phyloP scores from a whole-genome alignment of 2,888 invertebrate genomes.

The Dicyrtoma fusca region DNA sequence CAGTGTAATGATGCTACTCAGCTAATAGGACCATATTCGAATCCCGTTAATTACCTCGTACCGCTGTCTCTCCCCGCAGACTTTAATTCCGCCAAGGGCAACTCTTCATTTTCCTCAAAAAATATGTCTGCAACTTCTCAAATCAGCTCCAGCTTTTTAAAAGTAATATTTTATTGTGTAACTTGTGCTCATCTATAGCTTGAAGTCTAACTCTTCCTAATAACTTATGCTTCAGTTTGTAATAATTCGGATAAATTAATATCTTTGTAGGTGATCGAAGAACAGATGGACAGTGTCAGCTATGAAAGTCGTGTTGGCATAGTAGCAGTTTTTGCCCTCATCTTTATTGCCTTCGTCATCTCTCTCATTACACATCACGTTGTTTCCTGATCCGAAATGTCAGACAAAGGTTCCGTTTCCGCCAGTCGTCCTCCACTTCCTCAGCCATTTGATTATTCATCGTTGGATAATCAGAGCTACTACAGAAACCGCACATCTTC shows the following conservation, averaged over 20 bases:
- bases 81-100: constrained; percentile 18
- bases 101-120: constrained; percentile 43
- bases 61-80: constrained; percentile 54
- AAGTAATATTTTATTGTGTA: constrained; percentile 17
- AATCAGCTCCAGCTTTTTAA: constrained; percentile 48
- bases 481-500: constrained; percentile 16
- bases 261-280: constrained; percentile 49
- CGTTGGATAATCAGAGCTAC: constrained; percentile 21
- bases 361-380: constrained; percentile 56
- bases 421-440: constrained; percentile 18
- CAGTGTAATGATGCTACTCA: constrained; percentile 64
- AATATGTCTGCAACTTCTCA: constrained; percentile 52
- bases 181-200: too few species aligned
- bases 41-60: constrained; percentile 67
- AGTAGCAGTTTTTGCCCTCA: constrained; percentile 54
- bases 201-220: too few species aligned
- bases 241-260: constrained; percentile 1
- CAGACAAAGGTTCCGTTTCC: neutral
- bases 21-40: constrained; percentile 73
- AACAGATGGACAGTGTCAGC: constrained; percentile 52
- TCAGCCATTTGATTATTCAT: neutral
- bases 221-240: too few species aligned
- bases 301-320: constrained; percentile 56
- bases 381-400: constrained; percentile 49
- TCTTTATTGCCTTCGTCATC: constrained; percentile 55